Base-by-base conservation (phyloP, 2,113 vertebrate genomes). In the Notothenia coriiceps region DNA sequence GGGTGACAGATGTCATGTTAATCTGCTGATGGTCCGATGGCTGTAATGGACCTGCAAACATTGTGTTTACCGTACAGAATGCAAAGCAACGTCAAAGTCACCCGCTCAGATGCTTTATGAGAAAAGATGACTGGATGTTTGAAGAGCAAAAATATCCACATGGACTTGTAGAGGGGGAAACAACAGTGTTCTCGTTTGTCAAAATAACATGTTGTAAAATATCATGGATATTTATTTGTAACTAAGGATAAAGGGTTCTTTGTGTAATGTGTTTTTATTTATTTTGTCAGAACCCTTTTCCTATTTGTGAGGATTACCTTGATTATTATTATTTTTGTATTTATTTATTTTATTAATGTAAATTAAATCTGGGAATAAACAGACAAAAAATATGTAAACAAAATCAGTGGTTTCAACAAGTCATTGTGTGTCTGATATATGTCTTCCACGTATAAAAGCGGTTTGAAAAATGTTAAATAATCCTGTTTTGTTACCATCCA, bases 1-100 rank as follows among this genome's bases (percentile, higher is more conserved):
- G 89, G 79, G 86, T 87, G 91, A 91, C 91, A 91, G 93, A 93
- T 94, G 93, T 91, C 93, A 89, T 88, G 84, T 93, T 93, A 91
- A 94, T 93, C 91, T 91, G 83, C 82, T 88, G 86, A 89, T 89
- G 87, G 87, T 87, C 25, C 52, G 82, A 85, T 22, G 70, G 78
- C 76, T 82, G 76, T 40, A 74, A 49, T 60, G 76, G 80, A 91
- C 84, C 51, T 75, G 75, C 74, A 74, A 75, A 66, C 50, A 3
- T 62, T 86, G 65, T 90, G 74, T 59, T 40, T 59, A 25, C 70
- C 33, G 14, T 20, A 68, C 67, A 74, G 46, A 40, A 59, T 6
- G 20, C 49, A 67, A 62, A 72, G 55, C 59, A 77, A 49, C 56
- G 74, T 60, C 77, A 55, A 40, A 50, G 50, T 64, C 50, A 57